Evolutionary conservation across 2,797 vertebrate species (phyloP).

Genomic region (Darevskia nairensis): DNA sequence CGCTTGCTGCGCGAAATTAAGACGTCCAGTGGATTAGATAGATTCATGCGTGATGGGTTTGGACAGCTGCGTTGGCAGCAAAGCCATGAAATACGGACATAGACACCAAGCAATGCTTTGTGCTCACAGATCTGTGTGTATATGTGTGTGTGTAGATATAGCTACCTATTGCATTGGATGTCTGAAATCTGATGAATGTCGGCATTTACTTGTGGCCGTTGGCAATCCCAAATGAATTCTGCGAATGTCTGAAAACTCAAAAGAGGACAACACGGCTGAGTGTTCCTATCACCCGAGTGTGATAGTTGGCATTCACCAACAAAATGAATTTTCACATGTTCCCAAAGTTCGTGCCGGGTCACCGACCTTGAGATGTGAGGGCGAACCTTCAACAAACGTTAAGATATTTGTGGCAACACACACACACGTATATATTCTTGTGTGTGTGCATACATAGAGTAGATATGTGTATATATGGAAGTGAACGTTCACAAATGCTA

Average conservation of each 20-base stretch:
- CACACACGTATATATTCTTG: not conserved
- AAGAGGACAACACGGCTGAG: not conserved
- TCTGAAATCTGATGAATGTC: not conserved
- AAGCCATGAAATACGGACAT: not conserved
- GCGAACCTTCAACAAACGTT: not conserved
- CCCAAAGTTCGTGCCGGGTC: not conserved
- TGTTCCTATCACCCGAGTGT: too few species aligned
- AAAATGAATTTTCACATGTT: not conserved
- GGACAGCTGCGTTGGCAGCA: constrained; percentile 28
- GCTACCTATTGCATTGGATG: not conserved
- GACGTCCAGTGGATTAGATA: constrained; percentile 38
- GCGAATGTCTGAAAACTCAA: not conserved
- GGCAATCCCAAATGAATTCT: not conserved
- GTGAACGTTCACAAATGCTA: constrained; percentile 56
- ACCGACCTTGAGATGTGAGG: not conserved
- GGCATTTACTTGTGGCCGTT: not conserved
- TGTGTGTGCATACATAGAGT: constrained; percentile 56
- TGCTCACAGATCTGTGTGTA: constrained; percentile 21
- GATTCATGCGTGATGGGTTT: constrained; percentile 9
- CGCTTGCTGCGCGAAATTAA: constrained; percentile 26
- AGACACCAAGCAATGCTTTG: constrained; percentile 30
- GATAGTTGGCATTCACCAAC: not conserved
- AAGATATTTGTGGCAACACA: not conserved
- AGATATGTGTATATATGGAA: constrained; percentile 37
- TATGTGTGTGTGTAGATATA: not conserved